Evolutionary conservation across 2,888 invertebrate genomes (phyloP), one percentile per base, ranked within the genome.

Genomic region (Mythimna ferrago): DNA sequence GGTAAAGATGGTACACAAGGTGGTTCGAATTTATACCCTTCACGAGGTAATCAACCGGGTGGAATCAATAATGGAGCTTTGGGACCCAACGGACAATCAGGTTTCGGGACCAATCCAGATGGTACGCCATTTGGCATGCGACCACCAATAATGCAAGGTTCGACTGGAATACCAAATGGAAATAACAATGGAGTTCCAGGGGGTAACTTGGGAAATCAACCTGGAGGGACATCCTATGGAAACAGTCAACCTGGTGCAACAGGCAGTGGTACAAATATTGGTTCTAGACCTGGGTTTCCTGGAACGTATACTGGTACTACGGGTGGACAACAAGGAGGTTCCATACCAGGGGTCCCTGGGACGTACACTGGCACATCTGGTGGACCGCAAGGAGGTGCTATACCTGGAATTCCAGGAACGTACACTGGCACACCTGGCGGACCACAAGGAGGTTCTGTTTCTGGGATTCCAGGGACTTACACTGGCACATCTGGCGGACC

Each of bases 121-220:
- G 73, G 75, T 44, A 73, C 74, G 41, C 61, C 73, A 9, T 73
- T 66, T 35, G 81, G 72, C 58, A 56, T 76, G 26, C 57, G 44
- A 16, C 77, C 83, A 26, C 78, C 78, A 68, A 76, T 69, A 70
- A 70, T 65, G 67, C 71, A 73, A 21, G 80, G 71, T 35, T 62
- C 64, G 6, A 62, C 65, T 48, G 72, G 68, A 57, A 48, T 69
- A 56, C 76, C 73, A 41, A 80, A 69, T 66, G 63, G 60, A 35
- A 79, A 65, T 61, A 73, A 61, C 38, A 76, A 74, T 63, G 81
- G 62, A 19, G 74, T 71, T 73, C 82, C 62, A 68, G 83, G 74
- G 61, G 63, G 61, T 14, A 69, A 74, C 53, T 58, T 70, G 9
- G 72, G 69, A 61, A 76, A 60, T 61, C 56, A 26, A 26, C 70